Evolutionary conservation across 2,113 vertebrate genomes (phyloP), one percentile per base, ranked within the genome.

Genomic region (Nannobrachium achirus): DNA sequence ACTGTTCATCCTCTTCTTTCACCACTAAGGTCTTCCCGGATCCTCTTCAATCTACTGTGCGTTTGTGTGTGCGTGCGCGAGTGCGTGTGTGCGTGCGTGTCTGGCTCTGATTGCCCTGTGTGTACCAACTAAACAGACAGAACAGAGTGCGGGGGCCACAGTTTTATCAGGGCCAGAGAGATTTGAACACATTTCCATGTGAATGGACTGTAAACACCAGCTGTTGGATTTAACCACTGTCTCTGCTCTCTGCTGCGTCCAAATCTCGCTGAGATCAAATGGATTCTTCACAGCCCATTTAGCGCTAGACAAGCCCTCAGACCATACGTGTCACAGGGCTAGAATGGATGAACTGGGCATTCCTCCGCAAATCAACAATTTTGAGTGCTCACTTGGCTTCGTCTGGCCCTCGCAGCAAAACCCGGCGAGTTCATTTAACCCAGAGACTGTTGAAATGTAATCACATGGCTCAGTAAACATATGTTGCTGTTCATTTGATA

Each of bases 141-240:
- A 53, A 76, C 42, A 41, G 42, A 58, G 56, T 63, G 63, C 25
- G 40, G 75, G n/a, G 78, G 66, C 56, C 63, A 33, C 25, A 68
- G 61, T 71, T 76, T n/a, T 70, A 63, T 73, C 53, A 44, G 66
- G n/a, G 61, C 80, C 66, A 67, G 71, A 55, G 53, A 81, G 44
- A 67, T 84, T 78, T 84, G 40, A 78, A 65, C 74, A 75, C 2
- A 41, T 79, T 73, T 73, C 79, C 75, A 69, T 81, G 79, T 66
- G 76, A 78, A 58, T 66, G 64, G 73, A 75, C 78, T 46, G 75
- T 76, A 81, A 86, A 81, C 82, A 78, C 67, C 84, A 89, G 84
- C 86, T 88, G 87, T 69, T 83, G 71, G 39, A 41, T 71, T 46
- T 67, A 87, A 82, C 71, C 38, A 8, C 76, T 88, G 78, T 58